Base-by-base conservation (phyloP, 2,797 vertebrate genomes). In the Arvicola amphibius region DNA sequence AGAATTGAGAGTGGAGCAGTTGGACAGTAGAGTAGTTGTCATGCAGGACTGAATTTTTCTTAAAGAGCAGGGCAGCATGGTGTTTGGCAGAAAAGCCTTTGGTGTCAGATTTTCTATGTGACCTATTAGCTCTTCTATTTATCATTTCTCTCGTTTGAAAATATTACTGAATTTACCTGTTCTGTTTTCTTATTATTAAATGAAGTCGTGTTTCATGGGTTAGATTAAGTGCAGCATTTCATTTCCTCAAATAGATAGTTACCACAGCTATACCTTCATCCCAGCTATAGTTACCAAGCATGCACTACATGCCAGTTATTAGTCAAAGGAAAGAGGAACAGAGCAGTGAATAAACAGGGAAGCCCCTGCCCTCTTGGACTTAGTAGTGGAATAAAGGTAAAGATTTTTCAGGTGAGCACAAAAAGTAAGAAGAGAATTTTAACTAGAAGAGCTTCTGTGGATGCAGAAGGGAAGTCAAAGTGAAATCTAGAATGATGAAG, bases 161-260 rank as follows among this genome's bases (percentile, higher is more conserved):
- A 84, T 46, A 84, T 88, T 85, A 86, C 40, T 61, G 69, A 79
- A 59, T 76, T 92, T 73, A 73, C 63, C 34, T 86, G 76, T 79
- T 65, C 23, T 7, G 16, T 92, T 88, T 92, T 43, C 43, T 78
- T 94, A 59, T 76, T 91, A 69, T 92, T 83, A 88, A 92, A 79
- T 96, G 19, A 94, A 87, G 61, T 74, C 76, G 3, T 83, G 13
- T 73, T 85, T 91, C 25, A 63, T 37, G 91, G 11, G 6, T 51
- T 71, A 11, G 85, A 9, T 79, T 91, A 91, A 90, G 11, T 59
- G 0, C n/a, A 78, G 17, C 80, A 34, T 90, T 90, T 92, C 32
- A 71, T 79, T 94, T 85, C 34, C 3, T 78, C 51, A 10, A 79
- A 27, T n/a, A 95, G 48, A 77, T 53, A 87, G 69, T 94, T 95